Percentiles rank a stretch among this genome's conserved stretches.
These are phyloP conservation scores for Gnathonemus echidnorhynchus DNA, from an alignment of 2,113 vertebrate species.

Conservation along the genomic window DNA sequence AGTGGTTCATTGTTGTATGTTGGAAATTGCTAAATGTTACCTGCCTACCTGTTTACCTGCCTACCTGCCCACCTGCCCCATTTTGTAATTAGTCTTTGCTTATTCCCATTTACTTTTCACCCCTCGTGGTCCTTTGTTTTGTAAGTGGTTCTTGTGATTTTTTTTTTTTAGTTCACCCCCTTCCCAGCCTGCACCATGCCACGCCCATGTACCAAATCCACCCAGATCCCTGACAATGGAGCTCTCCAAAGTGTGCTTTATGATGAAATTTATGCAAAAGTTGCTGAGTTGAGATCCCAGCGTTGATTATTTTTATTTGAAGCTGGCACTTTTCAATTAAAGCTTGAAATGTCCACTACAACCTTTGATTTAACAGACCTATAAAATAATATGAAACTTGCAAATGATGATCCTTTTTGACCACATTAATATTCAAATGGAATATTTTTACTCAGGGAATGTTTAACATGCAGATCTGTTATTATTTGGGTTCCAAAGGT, in stretches of 20 bases:
- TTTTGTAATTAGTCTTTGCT: too few relatives aligned
- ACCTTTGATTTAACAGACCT: background rate
- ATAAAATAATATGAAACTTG: background rate
- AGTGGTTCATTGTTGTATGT: too few relatives aligned
- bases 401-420: background rate
- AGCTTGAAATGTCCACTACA: background rate
- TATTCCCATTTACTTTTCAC: too few relatives aligned
- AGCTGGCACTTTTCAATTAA: background rate
- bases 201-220: too few relatives aligned
- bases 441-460: background rate
- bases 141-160: too few relatives aligned
- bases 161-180: too few relatives aligned
- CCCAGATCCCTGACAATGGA: background rate
- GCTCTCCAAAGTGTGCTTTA: background rate
- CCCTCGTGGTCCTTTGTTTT: too few relatives aligned
- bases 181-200: too few relatives aligned
- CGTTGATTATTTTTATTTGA: background rate
- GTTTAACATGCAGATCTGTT: background rate
- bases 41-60: too few relatives aligned
- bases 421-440: constrained; percentile 1
- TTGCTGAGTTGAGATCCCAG: background rate
- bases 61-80: too few relatives aligned
- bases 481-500: background rate
- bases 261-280: background rate
- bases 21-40: too few relatives aligned